Percentiles rank a stretch among this genome's conserved stretches.
Evolutionary conservation across 2,113 vertebrate genomes (phyloP).

Genomic region (Lota lota): DNA sequence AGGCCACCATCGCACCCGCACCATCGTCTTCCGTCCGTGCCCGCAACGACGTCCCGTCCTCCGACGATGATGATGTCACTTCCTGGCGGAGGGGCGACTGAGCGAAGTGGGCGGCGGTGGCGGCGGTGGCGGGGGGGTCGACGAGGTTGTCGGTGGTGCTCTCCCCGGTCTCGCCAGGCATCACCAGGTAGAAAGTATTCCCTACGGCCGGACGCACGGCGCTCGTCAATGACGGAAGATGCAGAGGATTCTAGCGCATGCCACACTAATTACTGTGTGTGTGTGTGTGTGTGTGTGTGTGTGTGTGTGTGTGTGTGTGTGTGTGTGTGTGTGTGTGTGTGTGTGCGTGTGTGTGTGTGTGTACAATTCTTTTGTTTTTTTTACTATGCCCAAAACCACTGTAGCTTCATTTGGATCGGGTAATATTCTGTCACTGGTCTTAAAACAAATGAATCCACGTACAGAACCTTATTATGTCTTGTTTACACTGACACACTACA

Average conservation of each 20-base stretch:
- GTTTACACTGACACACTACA: too few relatives aligned
- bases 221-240: not conserved
- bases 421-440: too few relatives aligned
- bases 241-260: not conserved
- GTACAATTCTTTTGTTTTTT: too few relatives aligned
- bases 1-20: not conserved
- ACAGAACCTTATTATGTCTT: too few relatives aligned
- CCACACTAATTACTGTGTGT: not conserved
- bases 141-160: slow-evolving; percentile 60
- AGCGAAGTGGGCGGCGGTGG: slow-evolving; percentile 36
- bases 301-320: too few relatives aligned
- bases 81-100: not conserved
- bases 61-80: not conserved
- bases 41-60: slow-evolving; percentile 23
- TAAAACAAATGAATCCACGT: too few relatives aligned
- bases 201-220: slow-evolving; percentile 43
- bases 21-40: slow-evolving; percentile 9
- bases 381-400: too few relatives aligned
- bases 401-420: too few relatives aligned
- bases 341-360: too few relatives aligned
- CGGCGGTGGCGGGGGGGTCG: slow-evolving; percentile 38
- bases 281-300: not conserved
- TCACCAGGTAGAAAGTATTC: slow-evolving; percentile 73
- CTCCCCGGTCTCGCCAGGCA: slow-evolving; percentile 65
- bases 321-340: too few relatives aligned